phyloP scores from a whole-genome alignment of 2,797 vertebrate species.

The Phoeniculus purpureus region DNA sequence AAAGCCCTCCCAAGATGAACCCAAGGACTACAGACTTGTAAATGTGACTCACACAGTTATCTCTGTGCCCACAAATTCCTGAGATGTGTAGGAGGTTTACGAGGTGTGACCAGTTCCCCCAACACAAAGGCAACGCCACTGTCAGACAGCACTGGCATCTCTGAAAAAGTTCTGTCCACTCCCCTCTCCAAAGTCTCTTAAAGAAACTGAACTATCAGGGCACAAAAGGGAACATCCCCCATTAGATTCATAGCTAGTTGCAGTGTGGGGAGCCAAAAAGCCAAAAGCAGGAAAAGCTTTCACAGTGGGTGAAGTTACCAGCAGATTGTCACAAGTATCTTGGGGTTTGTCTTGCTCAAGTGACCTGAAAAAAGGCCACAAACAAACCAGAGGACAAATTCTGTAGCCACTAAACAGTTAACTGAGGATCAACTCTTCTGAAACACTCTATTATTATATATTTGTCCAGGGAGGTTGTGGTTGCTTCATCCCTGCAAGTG shows the following conservation, averaged over 20 bases:
- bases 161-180: not conserved
- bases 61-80: not conserved
- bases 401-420: not conserved
- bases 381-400: not conserved
- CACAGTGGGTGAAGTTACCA: not conserved
- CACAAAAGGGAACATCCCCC: not conserved
- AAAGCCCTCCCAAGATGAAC: not conserved
- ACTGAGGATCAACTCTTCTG: not conserved
- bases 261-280: not conserved
- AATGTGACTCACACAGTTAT: not conserved
- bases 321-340: not conserved
- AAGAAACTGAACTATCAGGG: accelerated
- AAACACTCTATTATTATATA: too few species aligned
- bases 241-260: not conserved
- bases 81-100: not conserved
- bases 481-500: too few species aligned
- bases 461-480: too few species aligned
- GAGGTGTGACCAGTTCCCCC: not conserved
- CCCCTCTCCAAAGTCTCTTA: not conserved
- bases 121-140: not conserved
- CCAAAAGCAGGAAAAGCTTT: not conserved
- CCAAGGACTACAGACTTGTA: not conserved
- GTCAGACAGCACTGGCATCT: not conserved
- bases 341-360: not conserved
- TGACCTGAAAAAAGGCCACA: not conserved